Evolutionary conservation across 2,888 invertebrate genomes (phyloP), one percentile per base, ranked within the genome.

Genomic region (Drosophila ezoana): DNA sequence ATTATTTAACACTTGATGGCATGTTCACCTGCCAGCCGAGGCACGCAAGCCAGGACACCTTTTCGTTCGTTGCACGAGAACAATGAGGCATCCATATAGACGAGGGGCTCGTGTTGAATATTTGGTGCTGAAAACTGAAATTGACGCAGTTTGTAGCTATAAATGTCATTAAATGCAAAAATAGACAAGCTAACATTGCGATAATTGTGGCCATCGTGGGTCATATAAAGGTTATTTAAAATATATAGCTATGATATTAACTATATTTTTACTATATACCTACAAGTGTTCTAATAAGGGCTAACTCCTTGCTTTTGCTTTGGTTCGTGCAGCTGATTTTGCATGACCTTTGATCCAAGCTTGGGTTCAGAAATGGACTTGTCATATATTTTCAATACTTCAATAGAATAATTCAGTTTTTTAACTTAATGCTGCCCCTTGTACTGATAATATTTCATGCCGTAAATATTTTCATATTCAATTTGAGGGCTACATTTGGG

Each of bases 1-100:
- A 83, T 87, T 87, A 85, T 89, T 81, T 68, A 43, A 47, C 20
- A 0, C 16, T 43, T 10, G 18, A 14, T 51, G 66, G 47, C 48
- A 41, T 65, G 81, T 71, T 65, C 62, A 63, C 44, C 13, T 45
- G 16, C 9, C 4, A 11, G 28, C 28, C 51, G 4, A 16, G 48
- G 49, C 76, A 71, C 76, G 76, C 73, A 32, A 40, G 11, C 37
- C 18, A 18, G 28, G 14, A 49, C 32, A 52, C 11, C n/a, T 9
- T 6, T 49, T 37, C 35, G 40, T 37, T 35, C n/a, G 32, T 47
- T 51, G 35, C n/a, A 43, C 14, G 18, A 38, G 9, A 32, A 38
- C 37, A 43, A 13, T 10, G 20, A 28, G 28, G n/a, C 16, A 40
- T 18, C 51, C 33, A 40, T 23, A 14, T 32, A 16, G 37, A 45